A percentile compares a stretch with the other conserved stretches of the same genome.
phyloP scores from a whole-genome alignment of 1,140 invertebrate species.

The Chironomus striatipennis region DNA sequence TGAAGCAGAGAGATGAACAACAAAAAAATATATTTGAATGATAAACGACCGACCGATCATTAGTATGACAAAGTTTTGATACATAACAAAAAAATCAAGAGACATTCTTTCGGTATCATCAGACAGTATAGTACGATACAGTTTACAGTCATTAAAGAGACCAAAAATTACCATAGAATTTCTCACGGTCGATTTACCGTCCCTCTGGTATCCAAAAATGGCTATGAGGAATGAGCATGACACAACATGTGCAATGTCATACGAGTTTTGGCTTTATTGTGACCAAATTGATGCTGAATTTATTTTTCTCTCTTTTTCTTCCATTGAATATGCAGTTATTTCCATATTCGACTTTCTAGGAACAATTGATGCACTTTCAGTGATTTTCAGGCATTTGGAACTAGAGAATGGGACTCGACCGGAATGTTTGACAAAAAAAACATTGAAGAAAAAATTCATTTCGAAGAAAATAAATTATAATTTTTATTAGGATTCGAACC shows the following conservation, averaged over 20 bases:
- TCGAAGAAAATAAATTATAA: no score
- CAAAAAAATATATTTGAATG: background rate
- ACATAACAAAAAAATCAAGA: background rate
- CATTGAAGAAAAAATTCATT: no score
- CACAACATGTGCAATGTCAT: slow-evolving; percentile 4
- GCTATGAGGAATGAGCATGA: slow-evolving; percentile 6
- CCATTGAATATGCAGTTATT: background rate
- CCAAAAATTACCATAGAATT: slow-evolving; percentile 19
- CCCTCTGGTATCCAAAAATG: background rate
- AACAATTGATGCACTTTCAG: slow-evolving; percentile 21
- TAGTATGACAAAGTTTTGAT: background rate
- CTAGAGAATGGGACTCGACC: no score
- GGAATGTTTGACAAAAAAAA: no score
- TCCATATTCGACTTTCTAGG: background rate
- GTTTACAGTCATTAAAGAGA: background rate
- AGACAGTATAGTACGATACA: background rate
- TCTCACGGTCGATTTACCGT: slow-evolving; percentile 20
- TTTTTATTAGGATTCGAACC: no score
- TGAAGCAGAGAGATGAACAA: background rate
- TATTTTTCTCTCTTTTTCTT: no score
- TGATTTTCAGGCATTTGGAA: background rate
- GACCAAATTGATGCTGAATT: no score
- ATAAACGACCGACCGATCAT: background rate
- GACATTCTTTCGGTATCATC: background rate
- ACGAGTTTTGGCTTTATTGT: background rate